Evolutionary conservation across 2,797 vertebrate species (phyloP).

Genomic region (Oryzias sinensis): DNA sequence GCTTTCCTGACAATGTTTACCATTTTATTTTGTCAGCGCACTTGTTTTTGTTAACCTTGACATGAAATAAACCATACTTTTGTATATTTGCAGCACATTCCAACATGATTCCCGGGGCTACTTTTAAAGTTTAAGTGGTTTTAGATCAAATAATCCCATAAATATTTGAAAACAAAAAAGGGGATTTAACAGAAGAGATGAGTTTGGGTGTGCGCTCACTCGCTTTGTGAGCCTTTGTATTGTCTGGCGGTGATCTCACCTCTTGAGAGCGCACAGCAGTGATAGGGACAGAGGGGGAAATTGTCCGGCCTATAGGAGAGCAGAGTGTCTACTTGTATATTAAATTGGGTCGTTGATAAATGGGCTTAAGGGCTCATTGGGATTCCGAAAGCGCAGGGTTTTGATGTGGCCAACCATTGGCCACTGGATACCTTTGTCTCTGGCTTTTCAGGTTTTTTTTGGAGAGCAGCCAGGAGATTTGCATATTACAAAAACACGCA

Average conservation of each 20-base stretch:
- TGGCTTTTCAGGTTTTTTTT: slow-evolving; percentile 48
- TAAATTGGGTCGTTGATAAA: slow-evolving; percentile 68
- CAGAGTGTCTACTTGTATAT: slow-evolving; percentile 64
- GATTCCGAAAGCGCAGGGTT: slow-evolving; percentile 59
- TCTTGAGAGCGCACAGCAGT: slow-evolving; percentile 30
- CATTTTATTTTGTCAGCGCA: slow-evolving; percentile 11
- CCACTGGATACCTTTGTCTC: slow-evolving; percentile 73
- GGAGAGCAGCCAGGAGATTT: slow-evolving; percentile 37
- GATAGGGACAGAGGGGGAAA: slow-evolving; percentile 44
- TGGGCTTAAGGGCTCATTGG: slow-evolving; percentile 57
- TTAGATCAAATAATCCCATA: too few relatives aligned
- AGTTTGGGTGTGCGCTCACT: slow-evolving; percentile 8
- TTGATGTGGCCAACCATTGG: slow-evolving; percentile 60
- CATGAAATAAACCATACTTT: too few relatives aligned
- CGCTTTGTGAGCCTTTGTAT: slow-evolving; percentile 44
- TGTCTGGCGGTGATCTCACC: slow-evolving; percentile 68
- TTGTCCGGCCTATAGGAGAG: slow-evolving; percentile 51
- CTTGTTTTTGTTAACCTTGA: too few relatives aligned
- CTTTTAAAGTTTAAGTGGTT: too few relatives aligned
- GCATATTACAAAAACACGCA: slow-evolving; percentile 63
- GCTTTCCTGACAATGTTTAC: slow-evolving; percentile 37
- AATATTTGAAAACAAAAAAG: too few relatives aligned
- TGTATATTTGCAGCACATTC: too few relatives aligned
- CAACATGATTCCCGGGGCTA: too few relatives aligned
- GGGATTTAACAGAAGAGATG: neutral